Evolutionary conservation across 2,888 invertebrate species (phyloP), one percentile per base, ranked within the genome.

Genomic region (Drosophila paranaensis): DNA sequence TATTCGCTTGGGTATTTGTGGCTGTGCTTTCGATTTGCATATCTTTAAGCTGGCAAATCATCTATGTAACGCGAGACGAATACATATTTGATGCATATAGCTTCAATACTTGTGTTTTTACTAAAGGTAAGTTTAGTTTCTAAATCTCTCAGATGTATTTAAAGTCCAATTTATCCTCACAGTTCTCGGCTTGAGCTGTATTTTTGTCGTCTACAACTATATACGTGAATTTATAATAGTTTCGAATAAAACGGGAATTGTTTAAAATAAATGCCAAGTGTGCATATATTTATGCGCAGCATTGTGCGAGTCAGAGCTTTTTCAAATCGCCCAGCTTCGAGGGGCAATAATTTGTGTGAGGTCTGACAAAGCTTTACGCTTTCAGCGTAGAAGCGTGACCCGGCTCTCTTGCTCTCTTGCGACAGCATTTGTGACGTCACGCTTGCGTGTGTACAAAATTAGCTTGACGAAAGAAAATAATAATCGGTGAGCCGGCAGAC

Each of bases 201-300:
- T 62, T 0, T 71, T 57, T 48, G 77, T 77, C 45, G 77, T 77
- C 0, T 54, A 6, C 10, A 57, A 20, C 2, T 74, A 65, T 53
- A 56, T 61, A 35, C 40, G 43, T 25, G 61, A 70, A 51, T 45
- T 30, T 39, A n/a, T 66, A 2, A 0, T 46, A 3, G 3, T 11
- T 46, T 40, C 37, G 3, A 58, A 66, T 40, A 51, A 39, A 39
- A 39, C 50, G 0, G 2, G 5, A 20, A 16, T 27, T 14, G 16
- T 13, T 11, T 46, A 39, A 68, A 27, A 6, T 10, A 50, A 20
- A 33, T 25, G 25, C 1, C 2, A 20, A 10, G n/a, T 33, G 39
- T 10, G n/a, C 39, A 16, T 40, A 35, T 35, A 35, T 27, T 27
- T 40, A 16, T 53, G 16, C 14, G 1, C 35, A 35, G 20, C 5